phyloP scores from a whole-genome alignment of 2,888 invertebrate species.

The Trichogramma evanescens region DNA sequence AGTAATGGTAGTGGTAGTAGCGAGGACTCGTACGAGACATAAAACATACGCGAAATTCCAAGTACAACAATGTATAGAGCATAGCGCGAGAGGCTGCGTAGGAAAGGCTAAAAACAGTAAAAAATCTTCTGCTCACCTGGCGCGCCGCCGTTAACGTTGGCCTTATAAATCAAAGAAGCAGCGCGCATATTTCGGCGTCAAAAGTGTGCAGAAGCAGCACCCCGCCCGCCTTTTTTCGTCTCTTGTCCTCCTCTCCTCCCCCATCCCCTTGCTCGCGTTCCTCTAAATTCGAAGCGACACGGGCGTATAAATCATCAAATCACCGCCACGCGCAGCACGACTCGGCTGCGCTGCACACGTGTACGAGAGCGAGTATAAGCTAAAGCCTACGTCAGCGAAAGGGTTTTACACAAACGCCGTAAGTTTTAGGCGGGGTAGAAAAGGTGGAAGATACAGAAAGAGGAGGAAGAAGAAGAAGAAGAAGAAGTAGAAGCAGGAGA shows the following conservation, averaged over 20 bases:
- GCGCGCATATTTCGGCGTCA: too few relatives aligned
- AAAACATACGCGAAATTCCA: conserved; percentile 6
- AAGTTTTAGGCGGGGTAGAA: not conserved
- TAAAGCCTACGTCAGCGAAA: not conserved
- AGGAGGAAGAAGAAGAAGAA: not conserved
- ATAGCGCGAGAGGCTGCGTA: too few relatives aligned
- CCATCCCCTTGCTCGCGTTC: too few relatives aligned
- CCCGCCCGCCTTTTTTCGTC: too few relatives aligned
- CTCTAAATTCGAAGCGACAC: too few relatives aligned
- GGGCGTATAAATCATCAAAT: conserved; percentile 3
- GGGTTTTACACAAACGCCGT: not conserved
- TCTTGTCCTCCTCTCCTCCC: too few relatives aligned
- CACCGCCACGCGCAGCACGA: not conserved
- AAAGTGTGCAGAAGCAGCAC: too few relatives aligned
- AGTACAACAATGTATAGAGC: too few relatives aligned
- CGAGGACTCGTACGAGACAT: not conserved
- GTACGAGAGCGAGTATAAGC: not conserved
- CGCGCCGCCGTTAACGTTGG: not conserved
- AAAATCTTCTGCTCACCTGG: not conserved
- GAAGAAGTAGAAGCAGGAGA: not conserved
- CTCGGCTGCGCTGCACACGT: not conserved
- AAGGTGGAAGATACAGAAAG: not conserved
- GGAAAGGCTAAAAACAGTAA: too few relatives aligned
- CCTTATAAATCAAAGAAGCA: too few relatives aligned
- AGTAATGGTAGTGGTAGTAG: too few relatives aligned